Base-by-base conservation (phyloP, 1,140 invertebrate genomes). In the Rhopalosiphum maidis region DNA sequence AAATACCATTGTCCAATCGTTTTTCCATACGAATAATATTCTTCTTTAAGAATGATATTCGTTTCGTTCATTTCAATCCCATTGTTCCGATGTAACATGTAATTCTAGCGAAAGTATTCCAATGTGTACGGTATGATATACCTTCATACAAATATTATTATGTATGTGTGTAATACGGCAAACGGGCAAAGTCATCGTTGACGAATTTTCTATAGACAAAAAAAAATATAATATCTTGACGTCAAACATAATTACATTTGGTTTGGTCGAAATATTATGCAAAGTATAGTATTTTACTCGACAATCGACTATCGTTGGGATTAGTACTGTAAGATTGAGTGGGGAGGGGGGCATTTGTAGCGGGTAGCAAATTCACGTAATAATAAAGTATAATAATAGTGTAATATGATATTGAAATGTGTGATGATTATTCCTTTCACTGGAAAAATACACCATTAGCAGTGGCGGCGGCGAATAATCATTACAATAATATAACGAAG, bases 51-150 rank as follows among this genome's bases (percentile, higher is more conserved):
- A 93, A 93, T 93, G 48, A 93, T 93, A 93, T 92, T 93, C 91
- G 82, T 93, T 93, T 93, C 91, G 82, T 93, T 93, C 54, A 93
- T 85, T 93, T 25, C 48, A 86, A 93, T 93, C 37, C 77, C 35
- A 93, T 93, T 93, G 91, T 93, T 93, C 91, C 91, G 91, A 86
- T 54, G 37, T 85, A 55, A 93, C 37, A 55, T 86, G 91, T 54
- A 54, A 93, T 93, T 93, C 77, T 43, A 93, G 91, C 91, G 91
- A 93, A 93, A 93, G 91, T 93, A 82, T 93, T 93, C 48, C 82
- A 55, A 55, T 35, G 46, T 86, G 82, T 86, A 93, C n/a, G 37
- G n/a, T 83, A 83, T 51, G 30, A 85, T 92, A 43, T 51, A 37
- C 68, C 18, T 35, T 15, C 41, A 23, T 82, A 48, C 46, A 83